Evolutionary conservation across 2,797 vertebrate genomes (phyloP), one percentile per base, ranked within the genome.

Genomic region (Margarornis squamiger): DNA sequence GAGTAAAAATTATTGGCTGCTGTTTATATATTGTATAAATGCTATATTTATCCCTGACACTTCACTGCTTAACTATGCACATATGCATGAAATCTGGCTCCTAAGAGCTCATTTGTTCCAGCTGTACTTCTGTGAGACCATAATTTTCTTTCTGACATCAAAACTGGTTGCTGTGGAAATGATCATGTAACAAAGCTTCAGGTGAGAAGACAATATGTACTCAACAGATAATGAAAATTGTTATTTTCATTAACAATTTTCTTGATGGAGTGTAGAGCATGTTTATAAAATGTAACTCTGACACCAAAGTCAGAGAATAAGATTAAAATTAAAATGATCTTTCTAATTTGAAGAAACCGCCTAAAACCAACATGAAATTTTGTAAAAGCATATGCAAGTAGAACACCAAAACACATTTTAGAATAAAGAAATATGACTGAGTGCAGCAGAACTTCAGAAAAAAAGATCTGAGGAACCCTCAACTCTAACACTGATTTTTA

Each of bases 101-200:
- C 41, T 77, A 65, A 77, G 61, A 85, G 78, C 41, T 90, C 88
- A 91, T 93, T 94, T 95, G 72, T 96, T 92, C 75, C 95, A 96
- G 63, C 73, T 73, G 51, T 89, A 92, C 11, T 43, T 88, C 79
- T 67, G 3, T 78, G 55, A 76, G 82, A 36, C 62, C 38, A 62
- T 59, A 88, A 80, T 86, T 88, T 77, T 94, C 19, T 76, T 93
- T 88, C 86, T 95, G 66, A 96, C 85, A 89, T 82, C 43, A 92
- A 92, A 95, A 86, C 27, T 68, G 16, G 61, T 88, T 93, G 71
- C 58, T 80, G 74, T 88, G 74, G 71, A 93, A 90, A 91, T 67
- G 54, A 85, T 90, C n/a, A 73, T 61, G 73, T 89, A 72, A 58
- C 68, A 92, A 90, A 78, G 49, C 24, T 93, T 96, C 51, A 92